phyloP scores from a whole-genome alignment of 2,113 vertebrate genomes.

The Epinephelus fuscoguttatus region DNA sequence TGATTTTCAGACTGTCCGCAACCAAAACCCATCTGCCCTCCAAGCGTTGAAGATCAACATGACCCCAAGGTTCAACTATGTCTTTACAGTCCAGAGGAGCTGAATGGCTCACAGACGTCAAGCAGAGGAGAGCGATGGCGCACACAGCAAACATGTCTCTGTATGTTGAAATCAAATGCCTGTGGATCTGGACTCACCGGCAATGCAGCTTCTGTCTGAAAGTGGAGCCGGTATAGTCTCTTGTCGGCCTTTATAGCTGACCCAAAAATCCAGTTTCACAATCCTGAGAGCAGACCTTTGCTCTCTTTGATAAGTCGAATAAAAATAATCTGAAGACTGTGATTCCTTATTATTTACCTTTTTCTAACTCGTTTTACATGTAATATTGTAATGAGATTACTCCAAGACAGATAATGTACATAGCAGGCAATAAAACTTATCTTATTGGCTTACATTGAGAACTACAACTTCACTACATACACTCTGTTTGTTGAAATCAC shows the following conservation, averaged over 20 bases:
- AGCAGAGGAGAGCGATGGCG: neutral
- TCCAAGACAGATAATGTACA: neutral
- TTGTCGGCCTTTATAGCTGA: neutral
- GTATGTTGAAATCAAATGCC: neutral
- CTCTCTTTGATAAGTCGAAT: neutral
- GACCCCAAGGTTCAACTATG: neutral
- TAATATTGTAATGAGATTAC: neutral
- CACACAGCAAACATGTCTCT: constrained; percentile 22
- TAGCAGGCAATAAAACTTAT: neutral
- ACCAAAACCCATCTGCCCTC: constrained; percentile 39
- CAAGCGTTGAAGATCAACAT: neutral
- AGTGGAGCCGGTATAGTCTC: neutral
- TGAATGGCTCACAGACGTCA: constrained; percentile 20
- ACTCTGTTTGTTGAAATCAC: neutral
- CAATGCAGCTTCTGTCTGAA: neutral
- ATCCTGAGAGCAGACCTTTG: neutral
- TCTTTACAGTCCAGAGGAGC: constrained; percentile 35
- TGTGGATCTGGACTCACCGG: neutral
- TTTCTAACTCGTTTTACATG: neutral
- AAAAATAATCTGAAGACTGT: neutral
- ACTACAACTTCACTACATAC: neutral
- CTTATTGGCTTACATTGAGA: neutral
- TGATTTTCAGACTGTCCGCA: constrained; percentile 9
- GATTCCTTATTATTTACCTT: neutral
- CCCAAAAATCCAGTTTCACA: constrained; percentile 3